phyloP scores from a whole-genome alignment of 2,797 vertebrate genomes.

The Neopelma chrysocephalum region DNA sequence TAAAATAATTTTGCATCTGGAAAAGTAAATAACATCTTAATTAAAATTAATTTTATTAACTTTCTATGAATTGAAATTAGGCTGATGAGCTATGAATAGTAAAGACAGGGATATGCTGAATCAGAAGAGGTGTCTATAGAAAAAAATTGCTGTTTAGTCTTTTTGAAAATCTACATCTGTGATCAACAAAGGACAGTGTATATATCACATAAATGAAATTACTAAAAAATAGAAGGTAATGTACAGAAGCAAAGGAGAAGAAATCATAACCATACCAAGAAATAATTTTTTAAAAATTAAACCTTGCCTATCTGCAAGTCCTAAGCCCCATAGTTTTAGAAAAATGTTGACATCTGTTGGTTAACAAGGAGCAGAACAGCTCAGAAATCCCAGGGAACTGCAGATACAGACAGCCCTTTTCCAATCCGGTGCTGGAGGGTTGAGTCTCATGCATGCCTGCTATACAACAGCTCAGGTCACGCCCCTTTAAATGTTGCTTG shows the following conservation, averaged over 20 bases:
- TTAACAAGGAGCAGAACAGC: background rate
- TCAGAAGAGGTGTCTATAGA: background rate
- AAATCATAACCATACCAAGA: background rate
- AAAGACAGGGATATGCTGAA: background rate
- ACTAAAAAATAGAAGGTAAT: background rate
- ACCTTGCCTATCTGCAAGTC: background rate
- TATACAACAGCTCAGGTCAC: background rate
- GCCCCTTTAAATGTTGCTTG: background rate
- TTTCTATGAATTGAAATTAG: background rate
- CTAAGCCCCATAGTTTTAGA: accelerated
- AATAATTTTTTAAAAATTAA: background rate
- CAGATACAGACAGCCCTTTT: background rate
- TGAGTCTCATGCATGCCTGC: background rate
- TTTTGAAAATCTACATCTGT: background rate
- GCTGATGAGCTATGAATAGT: background rate
- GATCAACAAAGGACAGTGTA: background rate
- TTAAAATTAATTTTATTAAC: background rate
- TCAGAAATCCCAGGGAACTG: background rate
- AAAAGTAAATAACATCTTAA: background rate
- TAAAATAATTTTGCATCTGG: background rate
- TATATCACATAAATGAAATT: background rate
- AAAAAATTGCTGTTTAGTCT: background rate
- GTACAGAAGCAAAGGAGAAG: background rate
- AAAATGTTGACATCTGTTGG: background rate
- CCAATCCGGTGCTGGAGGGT: accelerated